Base-by-base conservation (phyloP, 2,113 vertebrate genomes). In the Propithecus coquereli region DNA sequence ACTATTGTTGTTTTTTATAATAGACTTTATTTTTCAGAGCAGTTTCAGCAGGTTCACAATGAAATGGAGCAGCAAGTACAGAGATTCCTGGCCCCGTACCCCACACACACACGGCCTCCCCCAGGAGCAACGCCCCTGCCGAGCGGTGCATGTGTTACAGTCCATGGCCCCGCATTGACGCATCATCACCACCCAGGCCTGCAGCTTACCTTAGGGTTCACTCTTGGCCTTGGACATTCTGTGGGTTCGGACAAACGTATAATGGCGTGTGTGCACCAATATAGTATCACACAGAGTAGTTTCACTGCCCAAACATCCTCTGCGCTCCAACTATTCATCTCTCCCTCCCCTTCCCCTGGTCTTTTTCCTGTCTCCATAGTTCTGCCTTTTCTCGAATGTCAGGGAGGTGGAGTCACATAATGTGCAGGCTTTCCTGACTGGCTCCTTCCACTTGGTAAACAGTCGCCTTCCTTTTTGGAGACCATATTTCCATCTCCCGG, bases 261-360 rank as follows among this genome's bases (percentile, higher is more conserved):
- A 5, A 0, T 57, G 50, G 68, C 3, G 13, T 18, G 6, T 32
- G 5, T 17, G 10, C 12, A 32, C 8, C 2, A 17, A 37, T 23
- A 30, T 13, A n/a, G 4, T 20, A 17, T 23, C 59, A 8, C 4
- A 65, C 32, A 59, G 34, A 50, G 10, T 1, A 27, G 43, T 12
- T 70, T 40, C 47, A 25, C 23, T 25, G 12, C 50, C 76, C 52
- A 40, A 37, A 73, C 14, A 32, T 18, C n/a, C 27, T 11, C 25
- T 0, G 1, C 1, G 47, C 11, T 3, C 22, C 9, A 14, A 12
- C 66, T 18, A 1, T 1, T 11, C 45, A 25, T 2, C 40, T 7
- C 2, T 40, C 20, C 71, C 8, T 47, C 14, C 20, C 79, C 5
- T 7, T 2, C 14, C 7, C 45, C 5, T 54, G 22, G 32, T 61